Percentiles rank a stretch among this genome's conserved stretches.
These are phyloP conservation scores for Cryptoblepharus egeriae DNA, from an alignment of 2,797 vertebrate genomes.

Conservation along the genomic window DNA sequence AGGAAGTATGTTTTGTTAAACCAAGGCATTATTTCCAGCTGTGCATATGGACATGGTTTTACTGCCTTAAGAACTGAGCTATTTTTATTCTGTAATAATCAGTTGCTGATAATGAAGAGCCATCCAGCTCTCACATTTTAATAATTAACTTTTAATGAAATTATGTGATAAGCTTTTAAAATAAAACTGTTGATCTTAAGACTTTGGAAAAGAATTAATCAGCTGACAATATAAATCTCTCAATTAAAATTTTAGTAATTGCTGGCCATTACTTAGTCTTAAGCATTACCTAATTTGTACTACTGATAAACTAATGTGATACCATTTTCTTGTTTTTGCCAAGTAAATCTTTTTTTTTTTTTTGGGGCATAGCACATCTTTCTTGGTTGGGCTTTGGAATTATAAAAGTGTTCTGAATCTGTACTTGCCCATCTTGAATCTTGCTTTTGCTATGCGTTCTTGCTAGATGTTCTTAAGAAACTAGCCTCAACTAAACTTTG, in stretches of 20 bases:
- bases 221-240: conserved; percentile 33
- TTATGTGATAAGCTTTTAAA: conserved; percentile 30
- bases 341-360: neutral
- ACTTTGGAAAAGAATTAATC: conserved; percentile 30
- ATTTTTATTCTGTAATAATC: conserved; percentile 35
- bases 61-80: conserved; percentile 24
- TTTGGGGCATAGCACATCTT: no score
- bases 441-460: no score
- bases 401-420: no score
- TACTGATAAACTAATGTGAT: neutral
- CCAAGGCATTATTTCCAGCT: neutral
- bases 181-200: conserved; percentile 19
- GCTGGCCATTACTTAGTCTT: conserved; percentile 21
- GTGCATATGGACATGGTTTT: conserved; percentile 3
- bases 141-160: conserved; percentile 41
- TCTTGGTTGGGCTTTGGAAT: neutral
- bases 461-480: no score
- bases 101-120: conserved; percentile 14
- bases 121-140: conserved; percentile 24
- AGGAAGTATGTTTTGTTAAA: conserved; percentile 8
- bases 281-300: conserved; percentile 10
- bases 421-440: no score
- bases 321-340: neutral
- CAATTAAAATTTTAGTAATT: conserved; percentile 30
- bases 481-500: no score